Percentiles rank a stretch among this genome's conserved stretches.
phyloP scores from a whole-genome alignment of 1,140 invertebrate species.

The Latrodectus geometricus region DNA sequence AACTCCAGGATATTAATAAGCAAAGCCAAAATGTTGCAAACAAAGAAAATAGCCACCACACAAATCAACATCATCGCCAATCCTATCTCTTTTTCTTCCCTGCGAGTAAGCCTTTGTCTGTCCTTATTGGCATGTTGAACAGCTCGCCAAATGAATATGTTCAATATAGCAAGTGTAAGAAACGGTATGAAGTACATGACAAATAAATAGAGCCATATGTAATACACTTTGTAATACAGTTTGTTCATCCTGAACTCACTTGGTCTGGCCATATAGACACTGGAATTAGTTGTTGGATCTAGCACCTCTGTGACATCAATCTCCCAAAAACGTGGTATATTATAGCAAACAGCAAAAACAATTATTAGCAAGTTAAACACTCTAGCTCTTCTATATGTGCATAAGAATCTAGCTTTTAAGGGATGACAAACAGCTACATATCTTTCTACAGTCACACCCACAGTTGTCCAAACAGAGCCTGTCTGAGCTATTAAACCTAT shows the following conservation, averaged over 20 bases:
- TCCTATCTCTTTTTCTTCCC: constrained; percentile 86
- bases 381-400: constrained; percentile 89
- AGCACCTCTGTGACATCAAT: constrained; percentile 65
- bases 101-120: constrained; percentile 80
- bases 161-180: constrained; percentile 84
- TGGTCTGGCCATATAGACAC: constrained; percentile 74
- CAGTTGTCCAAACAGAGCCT: constrained; percentile 92
- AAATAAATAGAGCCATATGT: constrained; percentile 61
- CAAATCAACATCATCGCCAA: constrained; percentile 94
- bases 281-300: constrained; percentile 56
- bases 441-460: constrained; percentile 94
- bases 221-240: constrained; percentile 84
- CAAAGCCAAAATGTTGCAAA: constrained; percentile 89
- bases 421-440: constrained; percentile 97
- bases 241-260: constrained; percentile 79
- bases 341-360: constrained; percentile 86
- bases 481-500: constrained; percentile 88
- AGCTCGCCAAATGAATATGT: constrained; percentile 83
- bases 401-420: constrained; percentile 85
- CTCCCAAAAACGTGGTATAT: constrained; percentile 79
- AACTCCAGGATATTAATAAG: constrained; percentile 88
- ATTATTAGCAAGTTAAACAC: constrained; percentile 86
- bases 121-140: constrained; percentile 81
- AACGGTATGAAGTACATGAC: constrained; percentile 84
- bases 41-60: constrained; percentile 92